Conservation (phyloP, 2,113 vertebrate species). For the Ceuthmochares aereus region DNA sequence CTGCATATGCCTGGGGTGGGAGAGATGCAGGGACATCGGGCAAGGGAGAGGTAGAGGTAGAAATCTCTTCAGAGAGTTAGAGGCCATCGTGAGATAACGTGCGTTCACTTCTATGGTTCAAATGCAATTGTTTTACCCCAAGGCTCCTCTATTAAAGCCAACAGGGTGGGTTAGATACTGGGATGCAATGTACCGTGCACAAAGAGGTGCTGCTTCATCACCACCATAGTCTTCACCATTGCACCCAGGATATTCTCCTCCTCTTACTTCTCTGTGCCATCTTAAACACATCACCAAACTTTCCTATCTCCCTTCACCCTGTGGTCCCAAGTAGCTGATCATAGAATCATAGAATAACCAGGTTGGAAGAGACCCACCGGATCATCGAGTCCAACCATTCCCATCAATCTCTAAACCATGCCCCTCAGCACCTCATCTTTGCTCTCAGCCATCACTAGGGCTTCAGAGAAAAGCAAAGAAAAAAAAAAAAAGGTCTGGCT, state of each 20-base stretch:
- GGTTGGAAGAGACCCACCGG: too few species aligned
- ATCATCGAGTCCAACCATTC: too few species aligned
- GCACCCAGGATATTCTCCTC: not conserved
- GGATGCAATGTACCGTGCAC: accelerated
- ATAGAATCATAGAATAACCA: too few species aligned
- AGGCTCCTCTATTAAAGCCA: not conserved
- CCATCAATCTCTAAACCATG: too few species aligned
- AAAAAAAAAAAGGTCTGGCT: not conserved
- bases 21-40: not conserved
- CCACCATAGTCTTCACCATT: accelerated
- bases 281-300: not conserved
- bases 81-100: not conserved
- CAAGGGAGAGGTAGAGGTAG: not conserved
- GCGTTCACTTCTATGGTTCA: not conserved
- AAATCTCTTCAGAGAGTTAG: not conserved
- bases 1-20: not conserved
- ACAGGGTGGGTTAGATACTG: not conserved
- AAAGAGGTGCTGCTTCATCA: not conserved
- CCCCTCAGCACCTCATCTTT: too few species aligned
- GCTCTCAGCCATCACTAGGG: not conserved
- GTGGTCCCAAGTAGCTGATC: not conserved
- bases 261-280: not conserved
- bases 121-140: not conserved
- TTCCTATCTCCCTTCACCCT: not conserved
- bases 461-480: not conserved